Evolutionary conservation across 2,888 invertebrate species (phyloP).

Genomic region (Plutella xylostella): DNA sequence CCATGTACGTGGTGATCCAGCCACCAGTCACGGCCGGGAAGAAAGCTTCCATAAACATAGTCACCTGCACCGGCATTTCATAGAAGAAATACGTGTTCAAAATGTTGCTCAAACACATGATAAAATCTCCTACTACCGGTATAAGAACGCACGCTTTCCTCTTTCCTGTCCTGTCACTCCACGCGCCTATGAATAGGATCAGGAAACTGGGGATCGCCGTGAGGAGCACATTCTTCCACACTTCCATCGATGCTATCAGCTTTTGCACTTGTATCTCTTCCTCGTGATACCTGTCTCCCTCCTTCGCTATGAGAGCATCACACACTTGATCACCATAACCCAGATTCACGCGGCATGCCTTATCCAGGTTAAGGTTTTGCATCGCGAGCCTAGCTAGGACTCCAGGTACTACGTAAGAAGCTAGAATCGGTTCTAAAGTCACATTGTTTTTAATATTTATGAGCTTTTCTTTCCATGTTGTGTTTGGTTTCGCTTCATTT

Average conservation of each 20-base stretch:
- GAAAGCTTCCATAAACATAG: slow-evolving; percentile 61
- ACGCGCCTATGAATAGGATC: slow-evolving; percentile 70
- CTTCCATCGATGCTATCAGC: slow-evolving; percentile 63
- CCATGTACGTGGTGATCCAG: slow-evolving; percentile 67
- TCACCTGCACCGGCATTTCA: slow-evolving; percentile 62
- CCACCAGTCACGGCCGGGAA: slow-evolving; percentile 66
- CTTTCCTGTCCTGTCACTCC: slow-evolving; percentile 70
- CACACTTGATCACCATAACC: slow-evolving; percentile 77
- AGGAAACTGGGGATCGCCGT: slow-evolving; percentile 65
- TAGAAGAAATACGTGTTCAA: slow-evolving; percentile 65
- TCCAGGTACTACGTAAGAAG: slow-evolving; percentile 73
- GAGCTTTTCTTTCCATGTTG: slow-evolving; percentile 51
- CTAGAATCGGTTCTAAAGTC: slow-evolving; percentile 74
- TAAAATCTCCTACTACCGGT: slow-evolving; percentile 64
- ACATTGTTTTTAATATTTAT: slow-evolving; percentile 64
- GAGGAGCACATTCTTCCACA: slow-evolving; percentile 65
- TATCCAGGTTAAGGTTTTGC: slow-evolving; percentile 86
- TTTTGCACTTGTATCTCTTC: slow-evolving; percentile 73
- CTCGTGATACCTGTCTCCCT: slow-evolving; percentile 72
- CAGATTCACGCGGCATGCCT: slow-evolving; percentile 85
- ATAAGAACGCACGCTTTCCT: slow-evolving; percentile 69
- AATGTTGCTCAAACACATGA: slow-evolving; percentile 58
- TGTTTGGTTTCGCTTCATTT: slow-evolving; percentile 12
- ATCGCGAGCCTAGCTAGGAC: slow-evolving; percentile 78
- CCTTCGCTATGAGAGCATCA: slow-evolving; percentile 76